Conservation (phyloP, 2,888 invertebrate species). For the Acleris emargana region DNA sequence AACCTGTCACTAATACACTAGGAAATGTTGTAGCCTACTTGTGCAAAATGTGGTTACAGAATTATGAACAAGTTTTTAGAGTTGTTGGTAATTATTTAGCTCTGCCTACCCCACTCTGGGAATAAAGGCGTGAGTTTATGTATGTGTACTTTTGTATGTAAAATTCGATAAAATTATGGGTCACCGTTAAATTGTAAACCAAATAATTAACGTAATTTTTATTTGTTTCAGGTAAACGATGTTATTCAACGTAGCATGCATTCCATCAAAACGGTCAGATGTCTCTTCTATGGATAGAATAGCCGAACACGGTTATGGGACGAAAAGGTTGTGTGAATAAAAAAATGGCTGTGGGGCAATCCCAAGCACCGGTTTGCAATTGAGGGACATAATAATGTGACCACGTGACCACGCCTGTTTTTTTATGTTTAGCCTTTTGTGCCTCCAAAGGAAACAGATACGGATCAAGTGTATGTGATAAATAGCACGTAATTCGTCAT, state of each 20-base stretch:
- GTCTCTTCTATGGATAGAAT: neutral
- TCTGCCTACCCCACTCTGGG: too few relatives aligned
- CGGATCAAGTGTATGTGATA: too few relatives aligned
- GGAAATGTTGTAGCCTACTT: too few relatives aligned
- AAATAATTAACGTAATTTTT: neutral
- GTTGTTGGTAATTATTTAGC: too few relatives aligned
- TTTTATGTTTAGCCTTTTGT: neutral
- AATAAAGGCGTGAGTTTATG: too few relatives aligned
- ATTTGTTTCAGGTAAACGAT: slow-evolving; percentile 26
- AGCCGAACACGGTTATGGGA: neutral
- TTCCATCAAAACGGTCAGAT: slow-evolving; percentile 9
- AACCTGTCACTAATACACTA: too few relatives aligned
- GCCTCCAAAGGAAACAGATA: neutral
- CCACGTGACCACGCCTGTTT: slow-evolving; percentile 3
- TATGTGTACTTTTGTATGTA: too few relatives aligned
- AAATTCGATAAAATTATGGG: too few relatives aligned
- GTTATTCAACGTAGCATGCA: neutral
- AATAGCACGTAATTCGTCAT: too few relatives aligned
- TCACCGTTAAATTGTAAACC: too few relatives aligned
- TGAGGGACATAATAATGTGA: neutral
- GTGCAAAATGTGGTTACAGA: too few relatives aligned
- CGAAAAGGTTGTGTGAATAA: neutral
- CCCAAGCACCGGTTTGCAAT: slow-evolving; percentile 6
- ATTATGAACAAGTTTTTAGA: too few relatives aligned
- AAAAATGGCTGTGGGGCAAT: slow-evolving; percentile 13